Evolutionary conservation across 1,140 invertebrate genomes (phyloP).

Genomic region (Octopus sinensis): DNA sequence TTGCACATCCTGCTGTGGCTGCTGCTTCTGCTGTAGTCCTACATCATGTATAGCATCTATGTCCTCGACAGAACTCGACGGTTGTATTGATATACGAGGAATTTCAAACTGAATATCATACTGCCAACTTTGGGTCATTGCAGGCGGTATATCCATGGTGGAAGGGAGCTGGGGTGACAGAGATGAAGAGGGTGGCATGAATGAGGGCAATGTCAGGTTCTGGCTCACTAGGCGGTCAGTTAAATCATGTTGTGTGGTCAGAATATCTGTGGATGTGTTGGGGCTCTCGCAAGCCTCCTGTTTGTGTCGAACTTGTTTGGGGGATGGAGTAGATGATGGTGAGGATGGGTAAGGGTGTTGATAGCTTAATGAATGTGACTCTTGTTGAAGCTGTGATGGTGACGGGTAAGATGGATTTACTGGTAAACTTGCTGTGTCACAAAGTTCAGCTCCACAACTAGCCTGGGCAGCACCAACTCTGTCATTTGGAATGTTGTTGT

Average conservation of each 20-base stretch:
- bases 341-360: no score
- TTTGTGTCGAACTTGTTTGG: no score
- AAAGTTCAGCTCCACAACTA: not conserved
- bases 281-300: no score
- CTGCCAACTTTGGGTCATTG: constrained; percentile 28
- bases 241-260: no score
- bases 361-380: no score
- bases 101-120: constrained; percentile 38
- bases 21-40: not conserved
- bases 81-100: constrained; percentile 28
- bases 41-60: not conserved
- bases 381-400: no score
- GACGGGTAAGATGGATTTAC: no score
- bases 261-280: no score
- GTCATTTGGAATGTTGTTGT: not conserved
- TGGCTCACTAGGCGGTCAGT: no score
- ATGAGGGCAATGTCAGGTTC: no score
- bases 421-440: not conserved
- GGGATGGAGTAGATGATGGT: no score
- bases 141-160: not conserved
- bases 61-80: constrained; percentile 6
- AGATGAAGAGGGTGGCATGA: not conserved
- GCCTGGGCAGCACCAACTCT: not conserved
- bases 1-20: not conserved
- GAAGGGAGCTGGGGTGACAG: not conserved